phyloP scores from a whole-genome alignment of 2,888 invertebrate genomes.

The Macrosoma leucophasiata region DNA sequence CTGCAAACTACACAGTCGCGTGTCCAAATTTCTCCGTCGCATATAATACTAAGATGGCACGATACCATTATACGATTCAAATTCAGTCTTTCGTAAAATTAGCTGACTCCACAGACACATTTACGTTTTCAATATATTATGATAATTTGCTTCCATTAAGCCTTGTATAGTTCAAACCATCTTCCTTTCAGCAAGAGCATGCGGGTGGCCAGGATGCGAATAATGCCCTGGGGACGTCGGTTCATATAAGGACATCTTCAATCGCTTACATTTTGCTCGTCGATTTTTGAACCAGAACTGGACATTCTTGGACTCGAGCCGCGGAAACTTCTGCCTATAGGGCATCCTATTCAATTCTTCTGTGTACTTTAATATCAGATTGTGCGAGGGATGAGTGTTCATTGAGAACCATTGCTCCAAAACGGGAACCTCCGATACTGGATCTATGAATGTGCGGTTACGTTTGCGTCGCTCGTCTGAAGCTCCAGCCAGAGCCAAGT shows the following conservation, averaged over 20 bases:
- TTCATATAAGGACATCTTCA: constrained; percentile 93
- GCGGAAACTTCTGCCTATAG: constrained; percentile 98
- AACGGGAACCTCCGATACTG: constrained; percentile 97
- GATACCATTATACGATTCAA: constrained; percentile 59
- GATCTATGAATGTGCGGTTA: constrained; percentile 99
- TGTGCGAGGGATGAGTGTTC: constrained; percentile 99
- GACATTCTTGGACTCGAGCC: constrained; percentile 99
- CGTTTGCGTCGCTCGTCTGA: constrained; percentile 94
- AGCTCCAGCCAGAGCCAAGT: constrained; percentile 77
- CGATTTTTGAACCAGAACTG: constrained; percentile 99
- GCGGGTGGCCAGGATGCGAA: constrained; percentile 69
- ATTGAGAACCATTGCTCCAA: constrained; percentile 97
- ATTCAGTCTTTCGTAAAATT: constrained; percentile 64
- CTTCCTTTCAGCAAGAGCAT: constrained; percentile 72
- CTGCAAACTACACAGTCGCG: too few relatives aligned
- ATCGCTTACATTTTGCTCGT: constrained; percentile 97
- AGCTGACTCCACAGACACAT: constrained; percentile 31
- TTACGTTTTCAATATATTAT: too few relatives aligned
- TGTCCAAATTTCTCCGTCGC: constrained; percentile 26
- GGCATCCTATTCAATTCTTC: constrained; percentile 98
- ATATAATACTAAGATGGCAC: constrained; percentile 72
- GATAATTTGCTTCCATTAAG: constrained; percentile 9
- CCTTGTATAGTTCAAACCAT: constrained; percentile 43
- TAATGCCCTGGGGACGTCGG: constrained; percentile 79
- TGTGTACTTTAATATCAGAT: constrained; percentile 97